Evolutionary conservation across 2,797 vertebrate species (phyloP).

Genomic region (Semotilus atromaculatus): DNA sequence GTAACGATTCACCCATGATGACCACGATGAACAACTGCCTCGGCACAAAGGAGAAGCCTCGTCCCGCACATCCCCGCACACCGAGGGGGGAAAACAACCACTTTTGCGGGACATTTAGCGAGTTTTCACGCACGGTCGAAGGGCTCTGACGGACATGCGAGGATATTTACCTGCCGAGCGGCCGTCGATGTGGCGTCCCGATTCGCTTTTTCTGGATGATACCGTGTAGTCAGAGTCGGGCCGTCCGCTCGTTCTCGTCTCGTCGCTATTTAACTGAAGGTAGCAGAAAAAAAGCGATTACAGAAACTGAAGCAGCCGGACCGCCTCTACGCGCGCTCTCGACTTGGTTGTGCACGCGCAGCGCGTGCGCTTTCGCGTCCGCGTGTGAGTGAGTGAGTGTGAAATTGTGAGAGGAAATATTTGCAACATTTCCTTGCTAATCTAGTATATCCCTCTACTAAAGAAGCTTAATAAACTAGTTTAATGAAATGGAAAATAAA

Average conservation of each 20-base stretch:
- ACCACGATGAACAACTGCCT: constrained; percentile 73
- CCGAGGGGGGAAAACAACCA: constrained; percentile 61
- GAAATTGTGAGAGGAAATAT: not conserved
- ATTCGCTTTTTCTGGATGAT: constrained; percentile 70
- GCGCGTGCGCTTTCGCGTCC: constrained; percentile 67
- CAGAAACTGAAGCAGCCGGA: constrained; percentile 77
- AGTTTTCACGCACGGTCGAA: constrained; percentile 68
- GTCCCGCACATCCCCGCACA: constrained; percentile 72
- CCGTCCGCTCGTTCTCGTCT: constrained; percentile 77
- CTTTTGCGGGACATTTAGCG: constrained; percentile 78
- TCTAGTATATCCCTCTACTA: not conserved
- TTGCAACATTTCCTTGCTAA: not conserved
- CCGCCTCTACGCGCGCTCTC: constrained; percentile 83
- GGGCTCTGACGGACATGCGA: constrained; percentile 52
- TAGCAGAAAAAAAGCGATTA: constrained; percentile 72
- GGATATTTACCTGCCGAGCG: constrained; percentile 76
- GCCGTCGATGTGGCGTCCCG: constrained; percentile 77
- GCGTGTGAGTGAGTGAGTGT: constrained; percentile 29
- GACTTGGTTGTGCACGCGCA: constrained; percentile 52
- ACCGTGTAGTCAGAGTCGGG: constrained; percentile 73
- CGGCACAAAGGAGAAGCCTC: constrained; percentile 81
- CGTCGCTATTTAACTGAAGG: constrained; percentile 79
- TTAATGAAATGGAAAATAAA: not conserved
- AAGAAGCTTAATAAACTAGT: not conserved
- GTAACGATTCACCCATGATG: constrained; percentile 61